Conservation (phyloP, 2,113 vertebrate genomes). For the Thunnus maccoyii region DNA sequence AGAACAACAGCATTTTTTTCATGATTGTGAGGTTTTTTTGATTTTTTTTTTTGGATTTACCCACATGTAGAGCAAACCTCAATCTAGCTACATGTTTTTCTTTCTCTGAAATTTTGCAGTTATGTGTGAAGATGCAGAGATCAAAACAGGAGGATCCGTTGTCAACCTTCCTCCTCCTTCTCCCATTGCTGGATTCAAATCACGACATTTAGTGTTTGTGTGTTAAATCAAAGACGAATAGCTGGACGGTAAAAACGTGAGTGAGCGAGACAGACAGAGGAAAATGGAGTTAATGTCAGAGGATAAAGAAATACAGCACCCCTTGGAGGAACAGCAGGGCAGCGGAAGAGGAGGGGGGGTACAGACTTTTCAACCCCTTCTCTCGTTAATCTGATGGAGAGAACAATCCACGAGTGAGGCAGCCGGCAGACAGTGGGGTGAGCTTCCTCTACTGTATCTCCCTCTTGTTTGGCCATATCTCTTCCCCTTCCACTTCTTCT, state of each 20-base stretch:
- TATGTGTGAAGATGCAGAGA: no score
- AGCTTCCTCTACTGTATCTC: constrained; percentile 55
- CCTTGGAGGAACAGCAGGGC: neutral
- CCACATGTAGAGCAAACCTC: no score
- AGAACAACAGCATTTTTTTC: no score
- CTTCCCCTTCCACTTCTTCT: constrained; percentile 7
- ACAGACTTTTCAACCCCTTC: constrained; percentile 41
- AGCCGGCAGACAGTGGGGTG: constrained; percentile 43
- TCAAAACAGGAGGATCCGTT: neutral
- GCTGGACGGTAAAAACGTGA: constrained; percentile 3
- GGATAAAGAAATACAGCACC: constrained; percentile 34
- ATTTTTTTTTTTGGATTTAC: no score
- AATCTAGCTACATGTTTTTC: no score
- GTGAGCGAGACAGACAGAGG: neutral
- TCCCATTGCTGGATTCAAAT: constrained; percentile 27
- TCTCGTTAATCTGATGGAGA: constrained; percentile 61
- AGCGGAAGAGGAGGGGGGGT: neutral
- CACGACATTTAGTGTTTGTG: constrained; percentile 49
- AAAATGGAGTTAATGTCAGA: constrained; percentile 51
- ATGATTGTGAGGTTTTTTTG: no score
- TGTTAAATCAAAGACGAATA: constrained; percentile 32
- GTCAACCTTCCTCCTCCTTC: neutral
- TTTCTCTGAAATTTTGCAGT: no score
- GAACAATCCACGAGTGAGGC: constrained; percentile 53
- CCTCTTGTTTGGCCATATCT: constrained; percentile 52